Evolutionary conservation across 1,140 invertebrate species (phyloP).

Genomic region (fruit fly (Drosophila melanogaster)): Release_6_plus_ISO1_MT NT_033779.5:10673501-10674000

Average conservation of each 20-base stretch:
- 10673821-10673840: background rate
- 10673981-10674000: constrained; percentile 7
- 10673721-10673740: background rate
- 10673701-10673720: constrained; percentile 49
- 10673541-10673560: background rate
- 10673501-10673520: constrained; percentile 41
- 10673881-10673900: no score
- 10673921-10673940: background rate
- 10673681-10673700: constrained; percentile 30
- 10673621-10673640: constrained; percentile 28
- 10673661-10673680: constrained; percentile 2
- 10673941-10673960: background rate
- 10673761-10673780: constrained; percentile 3
- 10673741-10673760: background rate
- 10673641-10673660: constrained; percentile 49
- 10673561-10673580: constrained; percentile 31
- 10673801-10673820: background rate
- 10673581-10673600: constrained; percentile 60
- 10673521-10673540: background rate
- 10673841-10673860: background rate
- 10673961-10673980: background rate
- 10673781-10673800: background rate
- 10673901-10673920: background rate
- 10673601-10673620: constrained; percentile 61
- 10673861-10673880: no score